These are phyloP conservation scores for Liasis olivaceus DNA, from an alignment of 2,797 vertebrate species.

Conservation along the genomic window DNA sequence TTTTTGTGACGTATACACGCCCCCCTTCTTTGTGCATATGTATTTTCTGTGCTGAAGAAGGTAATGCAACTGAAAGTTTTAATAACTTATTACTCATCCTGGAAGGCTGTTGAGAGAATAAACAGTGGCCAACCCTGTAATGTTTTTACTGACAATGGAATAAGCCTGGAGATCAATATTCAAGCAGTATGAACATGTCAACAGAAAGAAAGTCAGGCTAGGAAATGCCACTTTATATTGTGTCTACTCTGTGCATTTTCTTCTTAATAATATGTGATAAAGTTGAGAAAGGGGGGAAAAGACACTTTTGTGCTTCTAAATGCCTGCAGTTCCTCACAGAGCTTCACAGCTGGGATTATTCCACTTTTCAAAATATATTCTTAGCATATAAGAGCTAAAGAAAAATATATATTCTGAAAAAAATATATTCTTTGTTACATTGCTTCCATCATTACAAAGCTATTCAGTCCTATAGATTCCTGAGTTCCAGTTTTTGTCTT, in stretches of 20 bases:
- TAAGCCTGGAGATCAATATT: neutral
- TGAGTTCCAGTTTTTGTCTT: neutral
- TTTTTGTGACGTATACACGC: too few species aligned
- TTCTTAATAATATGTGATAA: slow-evolving; percentile 15
- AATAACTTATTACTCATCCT: slow-evolving; percentile 5
- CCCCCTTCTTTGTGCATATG: neutral
- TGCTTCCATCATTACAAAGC: slow-evolving; percentile 2
- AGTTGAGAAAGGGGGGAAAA: neutral
- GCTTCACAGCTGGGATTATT: neutral
- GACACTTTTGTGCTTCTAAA: neutral
- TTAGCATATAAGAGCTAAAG: neutral
- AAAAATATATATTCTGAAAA: neutral
- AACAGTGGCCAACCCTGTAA: neutral
- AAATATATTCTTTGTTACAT: neutral
- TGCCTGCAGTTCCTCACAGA: slow-evolving; percentile 7
- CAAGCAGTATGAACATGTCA: slow-evolving; percentile 23
- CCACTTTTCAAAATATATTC: neutral
- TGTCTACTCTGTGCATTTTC: slow-evolving; percentile 1
- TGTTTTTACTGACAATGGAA: neutral
- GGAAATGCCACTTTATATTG: slow-evolving; percentile 1
- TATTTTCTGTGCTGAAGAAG: neutral
- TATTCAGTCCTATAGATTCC: slow-evolving; percentile 6
- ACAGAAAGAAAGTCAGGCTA: slow-evolving; percentile 22
- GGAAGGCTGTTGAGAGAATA: slow-evolving; percentile 5
- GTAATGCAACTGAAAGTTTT: neutral